Conservation (phyloP, 2,888 invertebrate genomes). For the Cyaniris semiargus region DNA sequence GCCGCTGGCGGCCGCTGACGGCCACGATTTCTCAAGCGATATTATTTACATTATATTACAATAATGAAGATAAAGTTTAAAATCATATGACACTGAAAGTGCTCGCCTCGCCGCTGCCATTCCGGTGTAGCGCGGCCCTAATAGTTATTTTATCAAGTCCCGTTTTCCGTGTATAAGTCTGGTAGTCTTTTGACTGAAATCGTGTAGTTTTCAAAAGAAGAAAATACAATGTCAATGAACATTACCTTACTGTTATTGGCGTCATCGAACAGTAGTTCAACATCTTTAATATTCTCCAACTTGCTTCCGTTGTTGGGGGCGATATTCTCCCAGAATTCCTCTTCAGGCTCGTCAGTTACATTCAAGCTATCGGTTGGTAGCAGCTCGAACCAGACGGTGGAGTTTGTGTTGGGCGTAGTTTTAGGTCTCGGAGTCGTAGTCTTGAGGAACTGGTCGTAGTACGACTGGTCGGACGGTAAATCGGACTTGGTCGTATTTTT, state of each 20-base stretch:
- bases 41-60: too few species aligned
- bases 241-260: conserved; percentile 55
- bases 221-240: conserved; percentile 32
- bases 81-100: too few species aligned
- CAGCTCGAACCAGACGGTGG: conserved; percentile 69
- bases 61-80: too few species aligned
- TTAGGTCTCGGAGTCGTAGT: conserved; percentile 56
- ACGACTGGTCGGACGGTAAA: conserved; percentile 60
- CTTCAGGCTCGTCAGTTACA: conserved; percentile 58
- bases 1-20: too few species aligned
- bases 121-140: too few species aligned
- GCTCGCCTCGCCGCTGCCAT: too few species aligned
- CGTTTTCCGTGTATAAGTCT: too few species aligned
- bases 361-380: conserved; percentile 59
- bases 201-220: too few species aligned
- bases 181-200: too few species aligned
- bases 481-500: conserved; percentile 53
- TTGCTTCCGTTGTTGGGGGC: conserved; percentile 56
- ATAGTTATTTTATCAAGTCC: too few species aligned
- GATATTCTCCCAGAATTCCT: conserved; percentile 70
- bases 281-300: conserved; percentile 66
- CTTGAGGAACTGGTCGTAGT: conserved; percentile 75
- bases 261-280: conserved; percentile 72
- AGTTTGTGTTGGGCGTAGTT: conserved; percentile 52
- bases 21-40: too few species aligned